Percentiles rank a stretch among this genome's conserved stretches.
phyloP scores from a whole-genome alignment of 2,113 vertebrate species.

The Chitala chitala region DNA sequence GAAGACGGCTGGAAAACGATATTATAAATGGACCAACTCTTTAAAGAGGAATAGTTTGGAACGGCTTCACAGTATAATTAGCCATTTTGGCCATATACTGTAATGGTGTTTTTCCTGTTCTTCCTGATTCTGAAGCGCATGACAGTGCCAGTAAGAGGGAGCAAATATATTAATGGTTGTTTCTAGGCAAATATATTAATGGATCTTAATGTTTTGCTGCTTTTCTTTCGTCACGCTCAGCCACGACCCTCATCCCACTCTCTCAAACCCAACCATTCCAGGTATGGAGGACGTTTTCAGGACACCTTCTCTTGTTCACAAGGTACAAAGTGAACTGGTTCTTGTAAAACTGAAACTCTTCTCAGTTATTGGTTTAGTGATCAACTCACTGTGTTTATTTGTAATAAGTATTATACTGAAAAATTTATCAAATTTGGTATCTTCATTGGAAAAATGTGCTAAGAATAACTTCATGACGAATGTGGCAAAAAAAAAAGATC shows the following conservation, averaged over 20 bases:
- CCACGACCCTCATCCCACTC: conserved; percentile 84
- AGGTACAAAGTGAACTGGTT: conserved; percentile 56
- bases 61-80: too few species aligned
- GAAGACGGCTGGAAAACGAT: too few species aligned
- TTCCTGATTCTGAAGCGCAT: not conserved
- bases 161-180: too few species aligned
- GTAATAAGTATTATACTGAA: not conserved
- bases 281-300: conserved; percentile 82
- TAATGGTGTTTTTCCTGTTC: not conserved
- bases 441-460: not conserved
- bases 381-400: not conserved
- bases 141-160: not conserved
- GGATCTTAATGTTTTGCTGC: not conserved
- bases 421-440: not conserved
- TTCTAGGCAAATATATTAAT: not conserved
- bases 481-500: not conserved
- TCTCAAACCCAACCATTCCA: conserved; percentile 79
- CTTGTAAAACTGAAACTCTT: too few species aligned
- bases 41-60: too few species aligned
- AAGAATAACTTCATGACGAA: not conserved
- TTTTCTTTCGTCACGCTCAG: conserved; percentile 53
- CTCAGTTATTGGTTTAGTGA: too few species aligned
- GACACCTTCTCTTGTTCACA: conserved; percentile 65
- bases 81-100: too few species aligned
- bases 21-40: too few species aligned